Base-by-base conservation (phyloP, 2,797 vertebrate genomes). In the Cossypha polioptera region DNA sequence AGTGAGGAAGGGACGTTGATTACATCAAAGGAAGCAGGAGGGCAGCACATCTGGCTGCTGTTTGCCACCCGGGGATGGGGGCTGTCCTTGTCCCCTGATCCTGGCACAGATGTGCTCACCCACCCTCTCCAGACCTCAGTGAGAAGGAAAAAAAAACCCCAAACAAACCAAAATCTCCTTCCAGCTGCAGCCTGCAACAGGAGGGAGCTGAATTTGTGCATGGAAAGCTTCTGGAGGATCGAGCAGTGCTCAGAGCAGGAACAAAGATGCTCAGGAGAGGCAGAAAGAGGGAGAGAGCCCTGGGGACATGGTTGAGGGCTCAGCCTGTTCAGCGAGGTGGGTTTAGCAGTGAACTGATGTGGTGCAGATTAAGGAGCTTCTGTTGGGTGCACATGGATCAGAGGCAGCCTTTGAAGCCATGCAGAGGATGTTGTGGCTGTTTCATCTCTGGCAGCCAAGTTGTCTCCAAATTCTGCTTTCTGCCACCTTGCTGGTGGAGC, bases 1-100 rank as follows among this genome's bases (percentile, higher is more conserved):
- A 15, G 13, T 74, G 94, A 97, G 95, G 97, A 96, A 96, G 89
- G 90, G 95, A 78, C 88, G 91, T 94, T 98, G 97, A 98, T 97
- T 91, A 97, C 97, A 94, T 76, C 96, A 88, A 54, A 96, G 95
- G 96, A 96, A 66, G 29, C 76, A 83, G 95, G 83, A 93, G 96
- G 92, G 76, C 91, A 95, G 65, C 29, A 35, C 88, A 85, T 93
- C 83, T 45, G 29, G 33, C 65, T 73, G 51, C 86, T 95, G 71
- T 13, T 69, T 35, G 72, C 53, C 65, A 59, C 85, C 78, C 62
- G 55, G n/a, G 22, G 21, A 22, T 17, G 15, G 62, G 31, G 21
- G 43, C 63, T 58, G 35, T 24, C 77, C 65, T 40, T 25, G 25
- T 17, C 4, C 55, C 14, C 51, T 26, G 36, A 16, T 26, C 38